phyloP scores from a whole-genome alignment of 2,797 vertebrate species.

The Emys orbicularis region DNA sequence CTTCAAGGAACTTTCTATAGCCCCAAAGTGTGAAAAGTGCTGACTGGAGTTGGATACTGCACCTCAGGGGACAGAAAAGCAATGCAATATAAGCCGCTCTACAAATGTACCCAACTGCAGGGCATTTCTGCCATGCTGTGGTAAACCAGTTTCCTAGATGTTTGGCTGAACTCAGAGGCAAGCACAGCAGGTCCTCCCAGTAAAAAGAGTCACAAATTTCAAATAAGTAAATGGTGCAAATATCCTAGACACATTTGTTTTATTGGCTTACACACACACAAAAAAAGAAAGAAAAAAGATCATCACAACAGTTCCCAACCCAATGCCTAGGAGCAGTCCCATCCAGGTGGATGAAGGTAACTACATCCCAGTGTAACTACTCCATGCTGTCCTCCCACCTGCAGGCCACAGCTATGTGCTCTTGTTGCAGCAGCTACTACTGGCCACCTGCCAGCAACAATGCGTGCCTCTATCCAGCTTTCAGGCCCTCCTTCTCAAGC shows the following conservation, averaged over 20 bases:
- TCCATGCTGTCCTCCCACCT: background rate
- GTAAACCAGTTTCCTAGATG: background rate
- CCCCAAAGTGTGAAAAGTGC: fast-evolving
- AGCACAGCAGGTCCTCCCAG: background rate
- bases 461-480: background rate
- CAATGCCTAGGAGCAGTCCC: background rate
- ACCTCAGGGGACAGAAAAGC: background rate
- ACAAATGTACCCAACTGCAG: background rate
- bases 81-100: background rate
- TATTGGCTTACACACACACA: background rate
- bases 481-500: background rate
- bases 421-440: fast-evolving
- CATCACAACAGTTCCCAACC: background rate
- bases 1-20: background rate
- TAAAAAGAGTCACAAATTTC: background rate
- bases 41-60: background rate
- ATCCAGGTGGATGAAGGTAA: background rate
- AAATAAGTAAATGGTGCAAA: background rate
- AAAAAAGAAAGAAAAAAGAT: background rate
- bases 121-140: background rate
- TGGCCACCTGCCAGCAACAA: fast-evolving
- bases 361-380: background rate
- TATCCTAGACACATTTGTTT: fast-evolving
- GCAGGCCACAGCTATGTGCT: background rate
- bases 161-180: fast-evolving